Conservation (phyloP, 2,113 vertebrate species). For the Neofelis nebulosa region DNA sequence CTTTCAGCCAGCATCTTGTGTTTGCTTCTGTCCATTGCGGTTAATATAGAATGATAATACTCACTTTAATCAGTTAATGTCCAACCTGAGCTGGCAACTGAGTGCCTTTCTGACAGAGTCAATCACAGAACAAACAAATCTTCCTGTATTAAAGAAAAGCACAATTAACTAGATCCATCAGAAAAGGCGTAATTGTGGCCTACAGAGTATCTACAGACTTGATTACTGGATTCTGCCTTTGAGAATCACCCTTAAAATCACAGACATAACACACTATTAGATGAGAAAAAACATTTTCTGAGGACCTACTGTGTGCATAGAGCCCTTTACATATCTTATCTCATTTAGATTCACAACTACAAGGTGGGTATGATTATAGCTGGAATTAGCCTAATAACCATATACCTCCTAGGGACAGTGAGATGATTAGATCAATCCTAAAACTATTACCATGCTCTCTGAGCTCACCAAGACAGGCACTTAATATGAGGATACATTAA, state of each 20-base stretch:
- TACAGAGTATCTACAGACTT: not conserved
- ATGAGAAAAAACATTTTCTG: not conserved
- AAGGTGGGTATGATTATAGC: not conserved
- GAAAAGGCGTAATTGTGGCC: not conserved
- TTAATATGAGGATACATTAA: not conserved
- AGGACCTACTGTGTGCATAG: not conserved
- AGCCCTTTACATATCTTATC: not conserved
- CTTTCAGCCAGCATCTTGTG: not conserved
- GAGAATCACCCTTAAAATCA: not conserved
- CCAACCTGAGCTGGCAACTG: not conserved
- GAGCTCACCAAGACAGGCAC: slow-evolving; percentile 16
- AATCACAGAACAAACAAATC: not conserved
- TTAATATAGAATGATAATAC: not conserved
- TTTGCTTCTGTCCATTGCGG: not conserved
- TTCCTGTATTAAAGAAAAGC: not conserved
- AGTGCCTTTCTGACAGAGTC: not conserved
- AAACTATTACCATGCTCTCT: slow-evolving; percentile 15
- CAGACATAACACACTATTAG: not conserved
- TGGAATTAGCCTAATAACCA: slow-evolving; percentile 31
- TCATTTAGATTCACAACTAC: not conserved
- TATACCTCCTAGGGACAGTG: not conserved
- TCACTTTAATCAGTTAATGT: not conserved
- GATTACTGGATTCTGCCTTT: not conserved
- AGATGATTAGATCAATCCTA: slow-evolving; percentile 52
- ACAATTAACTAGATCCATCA: slow-evolving; percentile 9